phyloP scores from a whole-genome alignment of 2,113 vertebrate species.

The Muntiacus reevesi region DNA sequence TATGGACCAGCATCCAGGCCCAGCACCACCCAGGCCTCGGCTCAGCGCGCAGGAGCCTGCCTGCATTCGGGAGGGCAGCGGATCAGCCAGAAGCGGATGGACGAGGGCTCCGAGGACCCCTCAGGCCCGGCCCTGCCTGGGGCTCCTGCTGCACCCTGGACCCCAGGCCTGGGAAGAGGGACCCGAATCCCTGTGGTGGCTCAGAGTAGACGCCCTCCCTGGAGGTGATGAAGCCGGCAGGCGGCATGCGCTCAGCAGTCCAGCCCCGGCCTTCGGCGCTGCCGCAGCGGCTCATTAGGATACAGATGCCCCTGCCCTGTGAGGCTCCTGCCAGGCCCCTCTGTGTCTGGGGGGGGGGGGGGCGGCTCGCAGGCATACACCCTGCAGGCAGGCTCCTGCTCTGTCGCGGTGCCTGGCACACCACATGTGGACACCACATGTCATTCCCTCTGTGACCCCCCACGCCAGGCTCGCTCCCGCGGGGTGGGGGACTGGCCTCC shows the following conservation, averaged over 20 bases:
- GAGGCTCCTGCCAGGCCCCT: neutral
- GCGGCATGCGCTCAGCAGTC: neutral
- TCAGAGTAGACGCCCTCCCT: neutral
- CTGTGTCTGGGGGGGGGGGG: accelerated
- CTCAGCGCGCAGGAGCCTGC: neutral
- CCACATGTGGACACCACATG: neutral
- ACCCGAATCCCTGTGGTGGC: neutral
- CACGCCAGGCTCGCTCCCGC: neutral
- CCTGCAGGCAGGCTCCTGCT: neutral
- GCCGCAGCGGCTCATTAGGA: accelerated
- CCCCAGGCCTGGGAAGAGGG: neutral
- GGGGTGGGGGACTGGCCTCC: neutral
- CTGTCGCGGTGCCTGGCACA: neutral
- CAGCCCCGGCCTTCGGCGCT: neutral
- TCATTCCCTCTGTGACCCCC: neutral
- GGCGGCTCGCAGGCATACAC: neutral
- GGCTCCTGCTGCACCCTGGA: neutral
- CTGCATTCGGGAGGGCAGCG: accelerated
- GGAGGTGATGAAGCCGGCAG: neutral
- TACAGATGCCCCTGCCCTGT: neutral
- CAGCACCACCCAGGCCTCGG: neutral
- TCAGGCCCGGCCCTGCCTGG: neutral
- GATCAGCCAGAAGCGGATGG: too few species aligned
- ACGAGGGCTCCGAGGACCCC: neutral
- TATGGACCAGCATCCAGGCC: too few species aligned